These are phyloP conservation scores for Ibycter americanus DNA, from an alignment of 2,797 vertebrate genomes.

Conservation along the genomic window DNA sequence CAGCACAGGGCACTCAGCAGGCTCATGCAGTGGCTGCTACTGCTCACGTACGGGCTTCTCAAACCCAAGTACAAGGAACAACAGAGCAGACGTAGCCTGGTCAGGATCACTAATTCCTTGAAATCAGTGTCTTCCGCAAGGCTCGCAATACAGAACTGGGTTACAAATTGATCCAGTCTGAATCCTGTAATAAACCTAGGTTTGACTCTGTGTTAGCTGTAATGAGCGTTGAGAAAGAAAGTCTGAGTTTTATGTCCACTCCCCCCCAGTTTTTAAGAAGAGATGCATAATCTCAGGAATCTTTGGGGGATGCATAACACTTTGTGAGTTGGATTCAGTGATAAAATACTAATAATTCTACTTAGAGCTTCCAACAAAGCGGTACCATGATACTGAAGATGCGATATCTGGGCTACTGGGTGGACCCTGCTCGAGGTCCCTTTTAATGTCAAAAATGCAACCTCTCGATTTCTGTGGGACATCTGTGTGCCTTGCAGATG, in stretches of 20 bases:
- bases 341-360: not conserved
- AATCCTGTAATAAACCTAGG: not conserved
- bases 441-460: not conserved
- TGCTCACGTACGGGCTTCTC: not conserved
- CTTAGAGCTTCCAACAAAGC: not conserved
- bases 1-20: not conserved
- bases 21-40: not conserved
- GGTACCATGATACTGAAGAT: not conserved
- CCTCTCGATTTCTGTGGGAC: not conserved
- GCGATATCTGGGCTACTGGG: not conserved
- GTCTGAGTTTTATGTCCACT: not conserved
- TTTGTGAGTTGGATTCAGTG: not conserved
- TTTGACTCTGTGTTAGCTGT: constrained; percentile 7
- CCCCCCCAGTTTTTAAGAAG: not conserved
- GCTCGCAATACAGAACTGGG: not conserved
- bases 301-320: not conserved
- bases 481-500: not conserved
- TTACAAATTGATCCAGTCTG: not conserved
- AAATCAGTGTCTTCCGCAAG: not conserved
- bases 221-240: not conserved
- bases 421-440: not conserved
- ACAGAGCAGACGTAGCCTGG: not conserved
- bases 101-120: not conserved
- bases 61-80: not conserved
- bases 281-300: not conserved